These are phyloP conservation scores for Tuta absoluta DNA, from an alignment of 2,888 invertebrate species.

Conservation along the genomic window DNA sequence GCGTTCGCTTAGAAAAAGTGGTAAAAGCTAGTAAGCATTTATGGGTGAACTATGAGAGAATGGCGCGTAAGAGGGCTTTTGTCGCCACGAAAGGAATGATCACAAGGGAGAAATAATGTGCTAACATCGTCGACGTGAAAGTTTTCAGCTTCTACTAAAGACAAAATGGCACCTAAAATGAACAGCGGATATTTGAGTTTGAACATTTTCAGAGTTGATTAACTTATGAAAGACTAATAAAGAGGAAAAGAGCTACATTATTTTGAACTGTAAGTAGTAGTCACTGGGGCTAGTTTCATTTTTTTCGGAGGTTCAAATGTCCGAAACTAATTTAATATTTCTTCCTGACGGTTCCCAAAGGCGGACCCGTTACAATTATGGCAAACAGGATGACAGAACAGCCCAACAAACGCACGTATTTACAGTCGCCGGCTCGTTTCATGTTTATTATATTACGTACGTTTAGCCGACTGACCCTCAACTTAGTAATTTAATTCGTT, in stretches of 20 bases:
- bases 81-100: slow-evolving; percentile 51
- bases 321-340: slow-evolving; percentile 31
- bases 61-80: slow-evolving; percentile 52
- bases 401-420: slow-evolving; percentile 32
- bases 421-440: slow-evolving; percentile 30
- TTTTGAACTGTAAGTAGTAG: slow-evolving; percentile 11
- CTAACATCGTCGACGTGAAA: slow-evolving; percentile 13
- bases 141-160: slow-evolving; percentile 5
- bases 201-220: slow-evolving; percentile 15
- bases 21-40: slow-evolving; percentile 68
- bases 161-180: slow-evolving; percentile 10
- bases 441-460: slow-evolving; percentile 48
- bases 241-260: slow-evolving; percentile 4
- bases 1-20: slow-evolving; percentile 57
- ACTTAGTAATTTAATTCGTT: slow-evolving; percentile 61
- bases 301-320: slow-evolving; percentile 30
- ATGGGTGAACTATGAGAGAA: slow-evolving; percentile 58
- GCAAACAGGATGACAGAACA: slow-evolving; percentile 27
- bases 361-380: slow-evolving; percentile 26
- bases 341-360: slow-evolving; percentile 25
- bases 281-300: slow-evolving; percentile 30
- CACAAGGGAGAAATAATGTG: slow-evolving; percentile 35
- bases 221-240: slow-evolving; percentile 20
- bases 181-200: neutral
- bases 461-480: slow-evolving; percentile 46